These are phyloP conservation scores for Nephila pilipes DNA, from an alignment of 1,140 invertebrate genomes.

Conservation along the genomic window DNA sequence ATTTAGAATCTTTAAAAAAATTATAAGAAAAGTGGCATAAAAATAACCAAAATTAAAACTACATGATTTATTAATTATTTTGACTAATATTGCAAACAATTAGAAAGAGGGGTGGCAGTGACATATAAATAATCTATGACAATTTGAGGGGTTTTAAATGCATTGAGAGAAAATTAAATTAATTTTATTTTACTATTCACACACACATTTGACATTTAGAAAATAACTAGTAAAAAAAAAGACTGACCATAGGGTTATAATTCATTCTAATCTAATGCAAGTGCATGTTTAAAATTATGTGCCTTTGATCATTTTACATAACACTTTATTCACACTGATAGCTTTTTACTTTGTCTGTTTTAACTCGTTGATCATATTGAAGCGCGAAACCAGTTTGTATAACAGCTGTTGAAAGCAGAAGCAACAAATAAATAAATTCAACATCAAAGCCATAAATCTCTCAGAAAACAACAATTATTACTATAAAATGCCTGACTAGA, in stretches of 20 bases:
- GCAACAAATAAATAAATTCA: constrained; percentile 27
- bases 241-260: not conserved
- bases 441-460: constrained; percentile 8
- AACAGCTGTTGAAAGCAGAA: not conserved
- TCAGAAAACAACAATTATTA: not conserved
- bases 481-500: constrained; percentile 27
- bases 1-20: no score
- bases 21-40: no score
- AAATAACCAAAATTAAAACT: no score
- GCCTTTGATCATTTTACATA: constrained; percentile 23
- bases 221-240: not conserved
- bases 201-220: no score
- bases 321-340: not conserved
- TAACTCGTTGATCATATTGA: not conserved
- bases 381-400: not conserved
- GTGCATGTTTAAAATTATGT: constrained; percentile 15
- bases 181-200: no score
- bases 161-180: no score
- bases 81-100: no score
- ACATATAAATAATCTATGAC: no score
- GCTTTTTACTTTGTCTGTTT: not conserved
- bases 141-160: no score
- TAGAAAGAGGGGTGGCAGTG: no score
- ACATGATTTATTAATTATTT: no score
- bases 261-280: constrained; percentile 21